Percentiles rank a stretch among this genome's conserved stretches.
Evolutionary conservation across 2,113 vertebrate species (phyloP).

Genomic region (Tetrax tetrax): DNA sequence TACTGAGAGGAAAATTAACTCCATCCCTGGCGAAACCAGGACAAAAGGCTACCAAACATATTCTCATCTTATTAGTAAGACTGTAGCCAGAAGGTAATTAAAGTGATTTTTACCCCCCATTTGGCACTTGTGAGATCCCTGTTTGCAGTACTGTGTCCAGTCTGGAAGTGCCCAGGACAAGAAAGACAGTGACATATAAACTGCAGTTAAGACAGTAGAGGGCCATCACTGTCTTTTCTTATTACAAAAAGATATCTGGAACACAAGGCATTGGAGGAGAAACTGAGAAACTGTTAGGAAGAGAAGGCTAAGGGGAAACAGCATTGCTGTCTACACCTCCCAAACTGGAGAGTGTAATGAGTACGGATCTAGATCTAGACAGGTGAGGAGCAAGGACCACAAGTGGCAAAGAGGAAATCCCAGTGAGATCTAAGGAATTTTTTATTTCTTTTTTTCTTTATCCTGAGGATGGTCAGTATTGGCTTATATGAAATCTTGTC

Average conservation of each 20-base stretch:
- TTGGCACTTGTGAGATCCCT: neutral
- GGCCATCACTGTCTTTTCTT: too few relatives aligned
- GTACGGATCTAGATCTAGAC: neutral
- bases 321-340: neutral
- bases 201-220: neutral
- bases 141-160: too few relatives aligned
- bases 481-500: neutral
- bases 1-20: too few relatives aligned
- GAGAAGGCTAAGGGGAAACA: neutral
- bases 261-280: neutral
- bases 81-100: neutral
- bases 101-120: neutral
- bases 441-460: neutral
- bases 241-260: neutral
- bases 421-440: neutral
- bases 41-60: neutral
- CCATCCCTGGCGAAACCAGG: too few relatives aligned
- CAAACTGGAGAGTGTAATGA: neutral
- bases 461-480: neutral
- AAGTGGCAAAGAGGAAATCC: neutral
- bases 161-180: neutral
- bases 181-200: neutral
- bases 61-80: neutral
- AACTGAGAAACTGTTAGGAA: neutral
- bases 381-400: neutral